Percentiles rank a stretch among this genome's conserved stretches.
Conservation (phyloP, 2,888 invertebrate species). For the Acanthosoma haemorrhoidale region DNA sequence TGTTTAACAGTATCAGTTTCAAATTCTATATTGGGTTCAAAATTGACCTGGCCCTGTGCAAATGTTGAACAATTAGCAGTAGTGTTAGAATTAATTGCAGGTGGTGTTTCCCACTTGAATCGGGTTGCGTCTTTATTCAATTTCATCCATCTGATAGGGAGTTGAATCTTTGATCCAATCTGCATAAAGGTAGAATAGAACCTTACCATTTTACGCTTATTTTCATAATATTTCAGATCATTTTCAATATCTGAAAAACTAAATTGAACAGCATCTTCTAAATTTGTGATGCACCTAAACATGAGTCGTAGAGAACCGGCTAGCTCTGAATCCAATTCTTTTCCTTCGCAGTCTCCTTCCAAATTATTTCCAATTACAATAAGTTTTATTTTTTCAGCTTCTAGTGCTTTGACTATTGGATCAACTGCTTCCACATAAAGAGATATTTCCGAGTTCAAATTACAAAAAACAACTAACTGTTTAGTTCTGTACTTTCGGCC, state of each 20-base stretch:
- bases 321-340: neutral
- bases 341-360: constrained; percentile 7
- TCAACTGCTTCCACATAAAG: constrained; percentile 21
- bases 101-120: constrained; percentile 5
- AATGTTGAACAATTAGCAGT: neutral
- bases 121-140: constrained; percentile 30
- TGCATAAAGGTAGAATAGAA: constrained; percentile 17
- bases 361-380: constrained; percentile 33
- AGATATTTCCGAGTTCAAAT: constrained; percentile 21
- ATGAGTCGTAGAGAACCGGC: neutral
- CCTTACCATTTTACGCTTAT: constrained; percentile 31
- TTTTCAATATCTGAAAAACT: constrained; percentile 33
- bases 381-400: constrained; percentile 25
- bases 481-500: constrained; percentile 31
- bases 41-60: neutral
- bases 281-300: constrained; percentile 20
- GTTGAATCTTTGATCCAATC: constrained; percentile 32
- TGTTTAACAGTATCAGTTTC: constrained; percentile 17
- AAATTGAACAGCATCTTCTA: constrained; percentile 26
- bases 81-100: neutral
- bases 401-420: constrained; percentile 14
- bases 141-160: constrained; percentile 36
- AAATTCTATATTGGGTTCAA: neutral
- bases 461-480: constrained; percentile 34
- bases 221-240: constrained; percentile 32